Evolutionary conservation across 2,113 vertebrate species (phyloP).

Genomic region (Nyctibius bracteatus): DNA sequence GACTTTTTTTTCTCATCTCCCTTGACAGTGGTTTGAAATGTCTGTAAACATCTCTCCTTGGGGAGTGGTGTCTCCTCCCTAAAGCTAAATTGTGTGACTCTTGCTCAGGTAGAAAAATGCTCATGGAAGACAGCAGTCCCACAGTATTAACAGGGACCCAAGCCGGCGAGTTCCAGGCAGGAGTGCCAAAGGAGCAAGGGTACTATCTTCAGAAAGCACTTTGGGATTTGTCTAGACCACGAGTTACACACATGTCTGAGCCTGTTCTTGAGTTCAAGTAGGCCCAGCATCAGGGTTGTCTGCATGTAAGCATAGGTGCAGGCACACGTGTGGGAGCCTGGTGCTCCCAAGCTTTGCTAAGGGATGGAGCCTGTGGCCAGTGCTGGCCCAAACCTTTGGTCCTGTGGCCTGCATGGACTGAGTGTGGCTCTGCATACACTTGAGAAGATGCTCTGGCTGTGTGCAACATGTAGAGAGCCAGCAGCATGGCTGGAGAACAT

Average conservation of each 20-base stretch:
- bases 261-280: neutral
- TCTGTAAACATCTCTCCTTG: neutral
- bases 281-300: neutral
- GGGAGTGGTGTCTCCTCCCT: neutral
- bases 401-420: neutral
- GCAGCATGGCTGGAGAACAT: fast-evolving
- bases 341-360: neutral
- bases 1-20: neutral
- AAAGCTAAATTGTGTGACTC: neutral
- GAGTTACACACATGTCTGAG: neutral
- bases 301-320: neutral
- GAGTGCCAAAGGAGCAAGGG: neutral
- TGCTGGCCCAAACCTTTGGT: neutral
- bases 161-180: neutral
- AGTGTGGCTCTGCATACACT: fast-evolving
- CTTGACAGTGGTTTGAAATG: neutral
- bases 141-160: neutral
- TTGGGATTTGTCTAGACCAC: conserved; percentile 28
- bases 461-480: neutral
- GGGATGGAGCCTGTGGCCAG: neutral
- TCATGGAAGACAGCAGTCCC: neutral
- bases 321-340: neutral
- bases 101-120: neutral
- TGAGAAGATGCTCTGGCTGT: neutral
- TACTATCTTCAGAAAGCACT: conserved; percentile 3